A percentile compares a stretch with the other conserved stretches of the same genome.
Conservation (phyloP, 2,797 vertebrate species). For the Cetoscarus ocellatus region DNA sequence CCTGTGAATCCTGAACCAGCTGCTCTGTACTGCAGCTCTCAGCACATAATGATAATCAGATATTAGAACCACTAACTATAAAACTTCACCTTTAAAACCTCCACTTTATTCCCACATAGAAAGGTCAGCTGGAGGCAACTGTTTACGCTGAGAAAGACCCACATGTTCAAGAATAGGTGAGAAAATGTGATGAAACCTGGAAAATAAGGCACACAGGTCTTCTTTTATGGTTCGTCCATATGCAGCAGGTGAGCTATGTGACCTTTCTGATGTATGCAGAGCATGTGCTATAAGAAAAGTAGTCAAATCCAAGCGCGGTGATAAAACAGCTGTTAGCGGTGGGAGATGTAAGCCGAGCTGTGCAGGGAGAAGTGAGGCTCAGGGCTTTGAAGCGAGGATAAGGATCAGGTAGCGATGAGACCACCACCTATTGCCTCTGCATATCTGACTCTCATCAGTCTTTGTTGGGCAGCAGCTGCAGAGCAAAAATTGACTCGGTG, state of each 20-base stretch:
- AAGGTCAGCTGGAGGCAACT: conserved; percentile 23
- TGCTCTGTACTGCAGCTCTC: conserved; percentile 11
- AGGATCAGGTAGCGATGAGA: conserved; percentile 62
- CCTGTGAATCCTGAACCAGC: conserved; percentile 6
- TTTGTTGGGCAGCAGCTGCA: conserved; percentile 57
- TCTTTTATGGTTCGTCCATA: conserved; percentile 8
- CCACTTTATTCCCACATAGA: neutral
- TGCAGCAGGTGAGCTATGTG: conserved; percentile 27
- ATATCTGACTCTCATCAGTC: conserved; percentile 66
- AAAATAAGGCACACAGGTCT: neutral
- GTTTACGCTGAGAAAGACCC: conserved; percentile 14
- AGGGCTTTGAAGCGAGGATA: conserved; percentile 54
- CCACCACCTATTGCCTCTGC: conserved; percentile 55
- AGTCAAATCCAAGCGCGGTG: conserved; percentile 21
- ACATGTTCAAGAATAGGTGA: neutral
- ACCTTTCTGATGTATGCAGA: conserved; percentile 46
- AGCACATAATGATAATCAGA: conserved; percentile 30
- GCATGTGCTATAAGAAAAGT: conserved; percentile 36
- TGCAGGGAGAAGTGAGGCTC: conserved; percentile 25
- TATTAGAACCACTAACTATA: conserved; percentile 12
- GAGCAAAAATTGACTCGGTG: conserved; percentile 48
- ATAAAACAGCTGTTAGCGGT: conserved; percentile 54
- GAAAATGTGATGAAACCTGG: conserved; percentile 11
- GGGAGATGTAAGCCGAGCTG: conserved; percentile 45
- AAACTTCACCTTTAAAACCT: conserved; percentile 26